Evolutionary conservation across 1,140 invertebrate species (phyloP).

Genomic region (Spodoptera litura): DNA sequence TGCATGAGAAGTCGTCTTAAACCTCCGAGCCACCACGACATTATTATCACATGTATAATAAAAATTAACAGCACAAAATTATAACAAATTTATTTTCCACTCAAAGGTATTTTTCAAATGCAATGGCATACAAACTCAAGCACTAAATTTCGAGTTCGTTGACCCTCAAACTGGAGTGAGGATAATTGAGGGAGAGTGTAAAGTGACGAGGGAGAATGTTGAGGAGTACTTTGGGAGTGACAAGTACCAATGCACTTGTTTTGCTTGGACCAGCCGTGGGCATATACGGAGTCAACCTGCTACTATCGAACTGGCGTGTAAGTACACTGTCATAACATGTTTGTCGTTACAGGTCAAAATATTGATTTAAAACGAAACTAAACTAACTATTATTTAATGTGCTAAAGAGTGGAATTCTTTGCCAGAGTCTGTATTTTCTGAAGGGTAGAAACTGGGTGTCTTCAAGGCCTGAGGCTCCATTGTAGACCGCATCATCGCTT

Average conservation of each 20-base stretch:
- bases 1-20: too few species aligned
- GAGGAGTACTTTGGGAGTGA: constrained; percentile 96
- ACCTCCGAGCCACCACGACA: too few species aligned
- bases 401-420: too few species aligned
- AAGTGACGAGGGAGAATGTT: constrained; percentile 94
- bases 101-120: constrained; percentile 92
- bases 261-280: constrained; percentile 92
- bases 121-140: constrained; percentile 90
- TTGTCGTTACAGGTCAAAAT: too few species aligned
- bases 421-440: too few species aligned
- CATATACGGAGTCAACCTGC: constrained; percentile 93
- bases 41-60: too few species aligned
- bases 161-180: constrained; percentile 94
- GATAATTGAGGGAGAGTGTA: constrained; percentile 94
- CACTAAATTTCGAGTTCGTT: constrained; percentile 87
- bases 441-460: too few species aligned
- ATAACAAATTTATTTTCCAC: not conserved
- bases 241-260: constrained; percentile 95
- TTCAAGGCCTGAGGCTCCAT: too few species aligned
- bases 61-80: too few species aligned
- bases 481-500: too few species aligned
- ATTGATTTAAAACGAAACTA: too few species aligned
- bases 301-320: constrained; percentile 94
- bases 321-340: constrained; percentile 84
- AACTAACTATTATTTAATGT: too few species aligned